phyloP scores from a whole-genome alignment of 2,888 invertebrate species.

The Lasiommata megera region DNA sequence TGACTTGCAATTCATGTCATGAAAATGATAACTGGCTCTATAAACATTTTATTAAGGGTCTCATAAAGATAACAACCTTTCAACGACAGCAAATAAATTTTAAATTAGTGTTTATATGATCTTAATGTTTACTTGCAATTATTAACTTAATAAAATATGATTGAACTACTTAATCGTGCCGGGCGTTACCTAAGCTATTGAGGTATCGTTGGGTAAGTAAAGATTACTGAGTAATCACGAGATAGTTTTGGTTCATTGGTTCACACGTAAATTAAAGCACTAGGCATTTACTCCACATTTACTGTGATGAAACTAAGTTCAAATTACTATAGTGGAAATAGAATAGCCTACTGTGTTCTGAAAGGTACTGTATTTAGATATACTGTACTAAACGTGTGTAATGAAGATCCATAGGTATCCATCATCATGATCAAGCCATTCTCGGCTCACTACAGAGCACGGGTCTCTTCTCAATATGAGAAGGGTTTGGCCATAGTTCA shows the following conservation, averaged over 20 bases:
- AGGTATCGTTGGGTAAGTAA: conserved; percentile 7
- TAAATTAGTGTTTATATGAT: too few species aligned
- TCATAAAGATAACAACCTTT: too few species aligned
- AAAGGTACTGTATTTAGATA: background rate
- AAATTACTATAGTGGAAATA: conserved; percentile 22
- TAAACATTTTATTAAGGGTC: too few species aligned
- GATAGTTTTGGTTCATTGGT: conserved; percentile 29
- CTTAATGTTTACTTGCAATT: background rate
- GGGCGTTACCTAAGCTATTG: background rate
- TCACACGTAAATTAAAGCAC: conserved; percentile 32
- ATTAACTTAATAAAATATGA: background rate
- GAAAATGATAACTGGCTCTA: too few species aligned
- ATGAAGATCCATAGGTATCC: too few species aligned
- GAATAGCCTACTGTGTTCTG: conserved; percentile 8
- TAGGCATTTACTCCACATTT: conserved; percentile 20
- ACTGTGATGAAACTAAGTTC: conserved; percentile 29
- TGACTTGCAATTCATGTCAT: too few species aligned
- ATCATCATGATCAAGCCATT: too few species aligned
- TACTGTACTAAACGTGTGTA: too few species aligned
- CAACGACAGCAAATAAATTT: too few species aligned
- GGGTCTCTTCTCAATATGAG: too few species aligned
- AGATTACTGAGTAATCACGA: conserved; percentile 24
- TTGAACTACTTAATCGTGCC: background rate
- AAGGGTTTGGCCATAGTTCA: too few species aligned
- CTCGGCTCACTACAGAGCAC: too few species aligned